Base-by-base conservation (phyloP, 2,113 vertebrate genomes). In the Anoplopoma fimbria region DNA sequence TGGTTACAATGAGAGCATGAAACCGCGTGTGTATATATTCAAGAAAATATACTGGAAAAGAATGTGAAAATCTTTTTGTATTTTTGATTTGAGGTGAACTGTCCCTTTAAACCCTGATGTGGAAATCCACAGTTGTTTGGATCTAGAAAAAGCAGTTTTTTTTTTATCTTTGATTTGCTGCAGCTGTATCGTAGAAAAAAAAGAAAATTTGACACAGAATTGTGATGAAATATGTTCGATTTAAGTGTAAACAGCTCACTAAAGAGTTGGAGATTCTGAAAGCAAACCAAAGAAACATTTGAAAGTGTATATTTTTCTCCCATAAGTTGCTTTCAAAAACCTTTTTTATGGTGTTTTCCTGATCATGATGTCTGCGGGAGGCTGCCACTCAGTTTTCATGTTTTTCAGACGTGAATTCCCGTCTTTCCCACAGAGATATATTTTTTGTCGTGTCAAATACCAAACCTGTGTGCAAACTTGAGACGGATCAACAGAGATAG, bases 361-460 rank as follows among this genome's bases (percentile, higher is more conserved):
- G 58, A 84, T 58, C n/a, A 27, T 29, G 2, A 1, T 10, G 1
- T 4, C 29, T 34, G 61, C 51, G 71, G 31, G 34, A 17, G 15
- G 47, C 49, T 65, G 57, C 40, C 53, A 19, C 38, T 27, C 40
- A n/a, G 14, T 38, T 38, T 42, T 23, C 49, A 21, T 23, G 4
- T 51, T 12, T 69, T 60, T 68, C 72, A 70, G 10, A 33, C 17
- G 47, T 70, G 40, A 58, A 19, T 47, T 51, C 47, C 19, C 9
- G 1, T 25, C 15, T 49, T 69, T 69, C 51, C 19, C 72, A 67
- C 25, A 75, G 47, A 57, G 51, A 73, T 64, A 31, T 55, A 34
- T 23, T 8, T 51, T 13, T 12, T 36, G 47, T 76, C 71, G 70
- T 69, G 74, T 88, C 63, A 87, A 83, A 62, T 77, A 64, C 73